A percentile compares a stretch with the other conserved stretches of the same genome.
phyloP scores from a whole-genome alignment of 1,140 invertebrate genomes.

The Stegodyphus dumicola region DNA sequence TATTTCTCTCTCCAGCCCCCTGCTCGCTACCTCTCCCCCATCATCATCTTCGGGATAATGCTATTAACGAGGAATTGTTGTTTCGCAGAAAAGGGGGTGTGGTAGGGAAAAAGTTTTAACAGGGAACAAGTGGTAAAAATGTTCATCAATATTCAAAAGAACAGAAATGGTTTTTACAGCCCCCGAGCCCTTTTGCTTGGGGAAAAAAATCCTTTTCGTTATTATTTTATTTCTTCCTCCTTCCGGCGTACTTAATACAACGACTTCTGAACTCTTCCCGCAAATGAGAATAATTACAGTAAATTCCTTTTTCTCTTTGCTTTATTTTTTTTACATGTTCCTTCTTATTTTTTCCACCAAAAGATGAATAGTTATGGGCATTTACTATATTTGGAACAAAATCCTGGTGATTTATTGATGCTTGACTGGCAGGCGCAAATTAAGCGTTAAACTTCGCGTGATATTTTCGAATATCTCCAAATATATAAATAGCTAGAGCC shows the following conservation, averaged over 20 bases:
- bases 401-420: neutral
- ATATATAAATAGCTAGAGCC: neutral
- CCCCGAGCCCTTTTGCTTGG: constrained; percentile 48
- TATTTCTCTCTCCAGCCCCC: constrained; percentile 14
- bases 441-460: neutral
- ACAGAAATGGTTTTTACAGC: constrained; percentile 58
- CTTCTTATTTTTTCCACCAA: neutral
- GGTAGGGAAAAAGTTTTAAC: constrained; percentile 50
- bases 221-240: constrained; percentile 57
- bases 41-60: constrained; percentile 39
- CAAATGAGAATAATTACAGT: constrained; percentile 59
- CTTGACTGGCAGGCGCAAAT: neutral
- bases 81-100: neutral
- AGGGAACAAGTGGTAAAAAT: constrained; percentile 59
- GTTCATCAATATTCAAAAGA: constrained; percentile 61
- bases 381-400: neutral
- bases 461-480: neutral
- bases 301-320: constrained; percentile 19
- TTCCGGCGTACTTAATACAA: constrained; percentile 52
- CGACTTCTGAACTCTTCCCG: constrained; percentile 52
- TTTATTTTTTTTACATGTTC: neutral
- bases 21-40: no score
- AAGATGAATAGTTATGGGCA: neutral
- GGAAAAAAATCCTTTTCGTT: constrained; percentile 28
- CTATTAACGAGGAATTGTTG: constrained; percentile 61